These are phyloP conservation scores for Neopipo cinnamomea DNA, from an alignment of 2,113 vertebrate species.

Conservation along the genomic window DNA sequence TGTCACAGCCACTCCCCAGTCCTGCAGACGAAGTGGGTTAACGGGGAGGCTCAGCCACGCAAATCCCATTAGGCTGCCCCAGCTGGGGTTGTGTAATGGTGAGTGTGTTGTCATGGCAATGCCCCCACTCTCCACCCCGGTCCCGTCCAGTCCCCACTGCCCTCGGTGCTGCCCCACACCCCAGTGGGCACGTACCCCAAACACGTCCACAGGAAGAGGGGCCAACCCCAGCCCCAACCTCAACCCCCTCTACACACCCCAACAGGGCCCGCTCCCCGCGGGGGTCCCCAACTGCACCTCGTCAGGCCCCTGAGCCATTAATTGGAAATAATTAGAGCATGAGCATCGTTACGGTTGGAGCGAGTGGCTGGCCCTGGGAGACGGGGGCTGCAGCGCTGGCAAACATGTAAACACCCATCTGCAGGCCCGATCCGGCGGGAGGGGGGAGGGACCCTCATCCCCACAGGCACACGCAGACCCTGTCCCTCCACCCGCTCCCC, in stretches of 20 bases:
- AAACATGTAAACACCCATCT: not conserved
- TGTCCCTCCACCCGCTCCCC: not conserved
- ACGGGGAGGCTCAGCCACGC: slow-evolving; percentile 10
- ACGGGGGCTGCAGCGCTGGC: not conserved
- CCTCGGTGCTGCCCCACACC: not conserved
- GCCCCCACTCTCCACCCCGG: not conserved
- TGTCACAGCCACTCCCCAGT: not conserved
- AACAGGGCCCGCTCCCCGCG: not conserved
- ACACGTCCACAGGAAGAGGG: not conserved
- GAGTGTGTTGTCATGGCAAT: not conserved
- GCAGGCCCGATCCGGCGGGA: not conserved
- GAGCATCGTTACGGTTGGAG: slow-evolving; percentile 20
- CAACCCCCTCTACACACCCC: not conserved
- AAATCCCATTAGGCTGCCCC: slow-evolving; percentile 53
- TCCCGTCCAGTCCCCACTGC: not conserved
- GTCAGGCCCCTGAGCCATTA: slow-evolving; percentile 52
- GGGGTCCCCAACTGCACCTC: slow-evolving; percentile 9
- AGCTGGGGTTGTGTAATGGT: not conserved
- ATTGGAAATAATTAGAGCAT: slow-evolving; percentile 74
- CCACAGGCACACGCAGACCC: not conserved
- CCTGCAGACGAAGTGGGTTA: not conserved
- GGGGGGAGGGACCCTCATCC: not conserved
- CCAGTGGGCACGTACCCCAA: not conserved
- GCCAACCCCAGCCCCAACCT: not conserved
- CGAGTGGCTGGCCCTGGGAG: not conserved